Conservation (phyloP, 1,140 invertebrate genomes). For the Ips typographus region DNA sequence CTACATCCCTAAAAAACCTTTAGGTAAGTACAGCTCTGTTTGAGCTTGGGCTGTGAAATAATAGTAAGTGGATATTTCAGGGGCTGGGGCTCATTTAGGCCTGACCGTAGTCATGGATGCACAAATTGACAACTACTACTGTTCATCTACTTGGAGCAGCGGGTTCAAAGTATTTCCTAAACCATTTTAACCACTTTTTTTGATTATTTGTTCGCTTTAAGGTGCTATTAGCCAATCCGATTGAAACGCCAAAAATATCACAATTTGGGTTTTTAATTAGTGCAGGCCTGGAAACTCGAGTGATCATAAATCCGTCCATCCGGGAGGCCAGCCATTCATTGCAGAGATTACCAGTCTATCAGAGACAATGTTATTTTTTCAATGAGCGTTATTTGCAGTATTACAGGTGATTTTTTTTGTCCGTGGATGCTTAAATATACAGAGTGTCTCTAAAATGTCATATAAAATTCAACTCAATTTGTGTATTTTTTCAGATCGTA, state of each 20-base stretch:
- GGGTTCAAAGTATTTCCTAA: constrained; percentile 60
- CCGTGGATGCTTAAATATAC: too few relatives aligned
- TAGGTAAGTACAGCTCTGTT: constrained; percentile 26
- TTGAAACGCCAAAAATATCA: constrained; percentile 73
- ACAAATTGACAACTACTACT: constrained; percentile 72
- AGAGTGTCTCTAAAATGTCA: too few relatives aligned
- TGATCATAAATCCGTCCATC: constrained; percentile 67
- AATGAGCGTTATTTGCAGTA: constrained; percentile 69
- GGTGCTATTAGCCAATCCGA: constrained; percentile 63
- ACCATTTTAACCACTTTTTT: too few relatives aligned
- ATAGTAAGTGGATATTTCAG: constrained; percentile 39
- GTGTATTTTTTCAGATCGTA: constrained; percentile 35
- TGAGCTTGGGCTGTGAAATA: background rate
- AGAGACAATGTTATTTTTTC: constrained; percentile 73
- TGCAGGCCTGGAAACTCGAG: constrained; percentile 67
- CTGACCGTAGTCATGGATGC: constrained; percentile 70
- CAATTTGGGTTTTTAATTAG: constrained; percentile 69
- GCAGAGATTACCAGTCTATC: constrained; percentile 60
- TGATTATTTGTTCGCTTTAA: constrained; percentile 42
- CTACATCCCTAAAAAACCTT: constrained; percentile 40
- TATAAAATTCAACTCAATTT: too few relatives aligned
- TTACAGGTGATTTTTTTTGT: constrained; percentile 55
- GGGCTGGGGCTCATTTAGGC: constrained; percentile 69
- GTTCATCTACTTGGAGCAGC: constrained; percentile 71
- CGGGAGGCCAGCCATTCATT: constrained; percentile 62